A percentile compares a stretch with the other conserved stretches of the same genome.
Evolutionary conservation across 2,888 invertebrate species (phyloP).

Genomic region (Emmelina monodactyla): DNA sequence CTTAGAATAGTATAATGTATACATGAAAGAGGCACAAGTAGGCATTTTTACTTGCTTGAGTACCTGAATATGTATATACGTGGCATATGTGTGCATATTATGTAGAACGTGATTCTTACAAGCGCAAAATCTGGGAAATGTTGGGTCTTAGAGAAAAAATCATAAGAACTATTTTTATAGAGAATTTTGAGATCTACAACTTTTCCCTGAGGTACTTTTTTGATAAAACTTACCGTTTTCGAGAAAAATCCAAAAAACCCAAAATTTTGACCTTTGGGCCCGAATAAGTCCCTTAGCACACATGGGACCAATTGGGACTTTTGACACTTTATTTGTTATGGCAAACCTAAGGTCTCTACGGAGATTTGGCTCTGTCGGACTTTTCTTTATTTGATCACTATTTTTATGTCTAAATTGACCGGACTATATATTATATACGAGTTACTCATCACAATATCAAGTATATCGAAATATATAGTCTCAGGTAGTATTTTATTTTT

Average conservation of each 20-base stretch:
- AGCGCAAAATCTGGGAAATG: slow-evolving; percentile 12
- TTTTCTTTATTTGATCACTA: slow-evolving; percentile 4
- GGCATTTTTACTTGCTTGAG: slow-evolving; percentile 10
- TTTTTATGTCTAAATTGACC: slow-evolving; percentile 11
- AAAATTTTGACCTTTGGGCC: slow-evolving; percentile 12
- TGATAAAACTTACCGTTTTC: slow-evolving; percentile 13
- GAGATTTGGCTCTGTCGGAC: slow-evolving; percentile 5
- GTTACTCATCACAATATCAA: too few relatives aligned
- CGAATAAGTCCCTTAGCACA: slow-evolving; percentile 6
- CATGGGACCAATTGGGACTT: slow-evolving; percentile 6
- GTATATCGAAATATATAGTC: too few relatives aligned
- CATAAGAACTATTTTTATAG: slow-evolving; percentile 11
- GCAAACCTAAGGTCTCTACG: slow-evolving; percentile 6
- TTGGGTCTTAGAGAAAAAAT: slow-evolving; percentile 12
- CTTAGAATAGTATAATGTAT: slow-evolving; percentile 11
- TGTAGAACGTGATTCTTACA: slow-evolving; percentile 11
- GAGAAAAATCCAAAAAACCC: slow-evolving; percentile 14
- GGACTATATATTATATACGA: too few relatives aligned
- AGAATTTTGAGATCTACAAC: slow-evolving; percentile 16
- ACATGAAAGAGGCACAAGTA: slow-evolving; percentile 8
- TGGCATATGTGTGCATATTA: slow-evolving; percentile 6
- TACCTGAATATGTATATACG: slow-evolving; percentile 8
- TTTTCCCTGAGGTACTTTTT: slow-evolving; percentile 12
- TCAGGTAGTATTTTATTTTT: too few relatives aligned
- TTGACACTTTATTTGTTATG: slow-evolving; percentile 7